These are phyloP conservation scores for Drosophila cyrtoloma DNA, from an alignment of 2,888 invertebrate species.

Conservation along the genomic window DNA sequence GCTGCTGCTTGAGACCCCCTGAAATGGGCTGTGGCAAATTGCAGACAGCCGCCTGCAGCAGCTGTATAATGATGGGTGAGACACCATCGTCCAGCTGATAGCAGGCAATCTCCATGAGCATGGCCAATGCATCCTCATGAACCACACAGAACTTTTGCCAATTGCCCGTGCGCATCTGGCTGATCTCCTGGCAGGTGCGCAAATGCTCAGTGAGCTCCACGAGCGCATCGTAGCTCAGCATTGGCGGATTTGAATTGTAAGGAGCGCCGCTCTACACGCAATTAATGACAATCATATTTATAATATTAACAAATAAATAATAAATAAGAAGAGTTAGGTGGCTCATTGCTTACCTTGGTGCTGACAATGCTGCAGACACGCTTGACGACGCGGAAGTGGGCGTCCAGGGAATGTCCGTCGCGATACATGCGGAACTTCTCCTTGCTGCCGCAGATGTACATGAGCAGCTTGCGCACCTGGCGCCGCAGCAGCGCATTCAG, in stretches of 20 bases:
- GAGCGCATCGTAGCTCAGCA: slow-evolving; percentile 94
- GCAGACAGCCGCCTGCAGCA: slow-evolving; percentile 95
- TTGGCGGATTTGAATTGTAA: slow-evolving; percentile 80
- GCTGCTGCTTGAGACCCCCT: slow-evolving; percentile 57
- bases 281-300: neutral
- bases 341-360: slow-evolving; percentile 72
- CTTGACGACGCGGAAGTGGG: slow-evolving; percentile 91
- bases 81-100: slow-evolving; percentile 94
- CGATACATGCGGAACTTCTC: slow-evolving; percentile 97
- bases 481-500: slow-evolving; percentile 91
- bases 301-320: neutral
- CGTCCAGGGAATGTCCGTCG: slow-evolving; percentile 96
- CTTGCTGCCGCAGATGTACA: slow-evolving; percentile 97
- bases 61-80: slow-evolving; percentile 94
- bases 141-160: slow-evolving; percentile 96
- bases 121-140: slow-evolving; percentile 91
- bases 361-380: slow-evolving; percentile 83
- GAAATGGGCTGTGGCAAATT: slow-evolving; percentile 76
- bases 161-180: slow-evolving; percentile 95
- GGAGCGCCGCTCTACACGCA: slow-evolving; percentile 63
- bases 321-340: neutral
- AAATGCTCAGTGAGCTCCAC: slow-evolving; percentile 97
- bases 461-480: slow-evolving; percentile 95
- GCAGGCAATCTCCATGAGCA: slow-evolving; percentile 94
- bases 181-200: slow-evolving; percentile 97